phyloP scores from a whole-genome alignment of 1,140 invertebrate genomes.

The Yoshiicerus persimilis region DNA sequence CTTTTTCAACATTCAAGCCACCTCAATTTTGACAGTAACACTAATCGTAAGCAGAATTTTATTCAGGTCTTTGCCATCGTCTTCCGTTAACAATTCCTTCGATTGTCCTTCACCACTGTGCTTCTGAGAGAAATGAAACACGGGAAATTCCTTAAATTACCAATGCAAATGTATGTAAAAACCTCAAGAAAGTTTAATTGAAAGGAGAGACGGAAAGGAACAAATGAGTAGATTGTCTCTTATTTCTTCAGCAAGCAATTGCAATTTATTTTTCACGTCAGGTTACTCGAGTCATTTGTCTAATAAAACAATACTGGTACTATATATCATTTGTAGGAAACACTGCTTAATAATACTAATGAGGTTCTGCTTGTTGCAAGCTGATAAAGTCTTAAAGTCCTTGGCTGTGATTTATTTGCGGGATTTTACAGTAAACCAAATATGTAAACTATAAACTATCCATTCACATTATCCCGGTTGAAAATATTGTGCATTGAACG shows the following conservation, averaged over 20 bases:
- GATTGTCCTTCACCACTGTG: not conserved
- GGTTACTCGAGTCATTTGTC: not conserved
- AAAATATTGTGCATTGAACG: too few relatives aligned
- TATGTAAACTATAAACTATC: too few relatives aligned
- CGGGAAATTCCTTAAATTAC: not conserved
- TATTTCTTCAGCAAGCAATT: not conserved
- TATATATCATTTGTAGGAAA: too few relatives aligned
- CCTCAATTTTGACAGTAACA: not conserved
- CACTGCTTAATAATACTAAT: too few relatives aligned
- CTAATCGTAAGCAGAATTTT: not conserved
- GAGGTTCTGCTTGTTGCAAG: too few relatives aligned
- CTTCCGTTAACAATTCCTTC: not conserved
- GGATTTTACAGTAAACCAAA: too few relatives aligned
- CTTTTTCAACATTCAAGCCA: not conserved
- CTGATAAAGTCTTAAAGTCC: too few relatives aligned
- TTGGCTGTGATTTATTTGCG: too few relatives aligned
- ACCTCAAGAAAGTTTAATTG: not conserved
- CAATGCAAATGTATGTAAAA: constrained; percentile 13
- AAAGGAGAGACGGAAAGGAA: not conserved
- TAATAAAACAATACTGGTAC: not conserved
- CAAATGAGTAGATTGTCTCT: not conserved
- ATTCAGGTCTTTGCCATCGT: not conserved
- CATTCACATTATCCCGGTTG: too few relatives aligned
- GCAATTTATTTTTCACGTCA: not conserved
- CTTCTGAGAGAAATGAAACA: not conserved